phyloP scores from a whole-genome alignment of 2,888 invertebrate genomes.

The Invenusta paracnida region DNA sequence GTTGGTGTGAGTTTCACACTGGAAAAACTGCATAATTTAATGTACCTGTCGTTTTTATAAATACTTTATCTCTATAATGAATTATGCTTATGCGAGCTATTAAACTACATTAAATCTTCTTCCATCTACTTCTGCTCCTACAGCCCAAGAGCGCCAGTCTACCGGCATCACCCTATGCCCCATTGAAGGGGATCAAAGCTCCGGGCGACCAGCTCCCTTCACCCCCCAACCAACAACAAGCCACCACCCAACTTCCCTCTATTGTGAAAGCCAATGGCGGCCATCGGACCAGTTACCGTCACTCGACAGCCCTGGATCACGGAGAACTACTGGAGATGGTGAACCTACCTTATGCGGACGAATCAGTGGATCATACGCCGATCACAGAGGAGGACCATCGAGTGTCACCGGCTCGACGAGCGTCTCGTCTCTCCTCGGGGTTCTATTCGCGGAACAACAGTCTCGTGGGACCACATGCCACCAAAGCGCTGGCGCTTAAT shows the following conservation, averaged over 20 bases:
- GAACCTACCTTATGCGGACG: background rate
- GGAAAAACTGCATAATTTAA: no score
- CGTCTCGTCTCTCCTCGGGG: background rate
- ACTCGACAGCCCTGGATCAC: background rate
- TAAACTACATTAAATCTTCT: no score
- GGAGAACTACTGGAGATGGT: background rate
- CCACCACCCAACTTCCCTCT: background rate
- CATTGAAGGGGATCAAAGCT: background rate
- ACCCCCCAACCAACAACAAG: background rate
- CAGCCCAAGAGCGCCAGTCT: background rate
- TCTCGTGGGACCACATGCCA: background rate
- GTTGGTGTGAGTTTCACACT: no score
- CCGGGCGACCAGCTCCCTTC: no score
- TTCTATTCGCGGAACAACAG: background rate
- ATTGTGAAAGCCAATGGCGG: background rate
- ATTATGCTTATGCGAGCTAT: no score
- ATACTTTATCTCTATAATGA: no score
- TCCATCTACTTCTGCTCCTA: no score
- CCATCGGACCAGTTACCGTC: background rate
- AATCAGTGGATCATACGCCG: background rate
- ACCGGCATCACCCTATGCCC: background rate
- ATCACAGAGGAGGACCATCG: background rate
- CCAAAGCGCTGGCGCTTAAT: background rate
- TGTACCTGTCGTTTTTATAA: no score
- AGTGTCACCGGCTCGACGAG: background rate